Evolutionary conservation across 2,113 vertebrate genomes (phyloP).

Genomic region (Pelmatolapia mariae): DNA sequence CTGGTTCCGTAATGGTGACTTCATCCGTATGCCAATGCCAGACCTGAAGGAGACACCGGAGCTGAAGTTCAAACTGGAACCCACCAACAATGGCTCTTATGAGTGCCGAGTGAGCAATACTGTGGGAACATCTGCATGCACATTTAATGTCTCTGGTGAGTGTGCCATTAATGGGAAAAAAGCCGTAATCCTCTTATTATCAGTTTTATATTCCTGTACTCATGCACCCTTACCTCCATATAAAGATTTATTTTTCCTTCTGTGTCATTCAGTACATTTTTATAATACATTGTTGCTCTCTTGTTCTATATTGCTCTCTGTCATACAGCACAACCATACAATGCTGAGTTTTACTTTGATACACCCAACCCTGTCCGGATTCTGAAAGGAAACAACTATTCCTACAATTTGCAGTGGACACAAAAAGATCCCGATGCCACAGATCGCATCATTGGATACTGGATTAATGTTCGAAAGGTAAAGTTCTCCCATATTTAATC

Average conservation of each 20-base stretch:
- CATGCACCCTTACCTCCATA: neutral
- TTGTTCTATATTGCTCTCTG: neutral
- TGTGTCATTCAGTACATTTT: neutral
- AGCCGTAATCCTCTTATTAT: neutral
- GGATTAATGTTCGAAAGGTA: conserved; percentile 87
- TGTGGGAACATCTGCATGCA: conserved; percentile 82
- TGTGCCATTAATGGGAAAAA: neutral
- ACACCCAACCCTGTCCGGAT: conserved; percentile 91
- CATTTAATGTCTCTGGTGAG: conserved; percentile 93
- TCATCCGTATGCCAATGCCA: conserved; percentile 64
- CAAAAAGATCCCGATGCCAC: conserved; percentile 90
- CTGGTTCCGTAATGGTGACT: conserved; percentile 84
- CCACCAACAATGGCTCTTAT: conserved; percentile 83
- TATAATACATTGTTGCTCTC: neutral
- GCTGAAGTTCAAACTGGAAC: conserved; percentile 82
- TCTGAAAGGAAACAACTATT: conserved; percentile 91
- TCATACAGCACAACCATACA: conserved; percentile 84
- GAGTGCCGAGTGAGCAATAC: conserved; percentile 90
- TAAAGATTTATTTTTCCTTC: neutral
- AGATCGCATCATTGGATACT: conserved; percentile 87
- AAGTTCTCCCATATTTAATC: neutral
- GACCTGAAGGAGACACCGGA: conserved; percentile 83
- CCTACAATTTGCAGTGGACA: conserved; percentile 95
- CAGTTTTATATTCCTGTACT: neutral
- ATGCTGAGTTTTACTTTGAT: conserved; percentile 97